These are phyloP conservation scores for Coregonus suidteri DNA, from an alignment of 2,797 vertebrate genomes.

Conservation along the genomic window DNA sequence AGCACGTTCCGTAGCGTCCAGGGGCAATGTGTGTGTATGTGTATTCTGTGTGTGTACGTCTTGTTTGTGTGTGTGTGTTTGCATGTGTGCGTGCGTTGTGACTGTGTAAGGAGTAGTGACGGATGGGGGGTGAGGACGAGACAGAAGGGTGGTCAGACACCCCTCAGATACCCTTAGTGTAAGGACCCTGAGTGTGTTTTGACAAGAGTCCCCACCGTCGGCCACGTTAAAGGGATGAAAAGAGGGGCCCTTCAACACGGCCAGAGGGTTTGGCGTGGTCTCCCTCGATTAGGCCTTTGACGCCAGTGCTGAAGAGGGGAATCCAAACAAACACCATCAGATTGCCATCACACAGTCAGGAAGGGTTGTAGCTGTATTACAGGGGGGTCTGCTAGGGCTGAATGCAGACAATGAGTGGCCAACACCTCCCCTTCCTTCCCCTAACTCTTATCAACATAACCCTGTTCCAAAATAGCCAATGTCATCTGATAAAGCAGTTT, in stretches of 20 bases:
- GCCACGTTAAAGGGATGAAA: not conserved
- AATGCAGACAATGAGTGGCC: not conserved
- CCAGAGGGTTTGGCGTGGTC: not conserved
- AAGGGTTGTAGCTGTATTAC: not conserved
- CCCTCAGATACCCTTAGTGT: not conserved
- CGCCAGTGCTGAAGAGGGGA: not conserved
- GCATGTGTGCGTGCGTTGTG: too few species aligned
- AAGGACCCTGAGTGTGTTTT: not conserved
- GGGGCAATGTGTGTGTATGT: not conserved
- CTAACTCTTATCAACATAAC: not conserved
- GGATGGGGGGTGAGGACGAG: not conserved
- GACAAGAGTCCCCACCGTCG: not conserved
- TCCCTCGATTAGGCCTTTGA: conserved; percentile 1
- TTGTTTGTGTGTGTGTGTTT: not conserved
- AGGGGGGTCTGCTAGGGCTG: not conserved
- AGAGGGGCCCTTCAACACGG: not conserved
- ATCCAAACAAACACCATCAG: not conserved
- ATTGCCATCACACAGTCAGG: not conserved
- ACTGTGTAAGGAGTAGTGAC: not conserved
- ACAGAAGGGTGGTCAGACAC: not conserved
- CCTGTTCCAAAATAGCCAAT: not conserved
- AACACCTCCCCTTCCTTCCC: not conserved
- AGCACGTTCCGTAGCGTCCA: not conserved
- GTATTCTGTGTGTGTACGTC: not conserved
- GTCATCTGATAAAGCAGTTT: not conserved